Percentiles rank a stretch among this genome's conserved stretches.
phyloP scores from a whole-genome alignment of 1,140 invertebrate genomes.

The Ptiloglossa arizonensis region DNA sequence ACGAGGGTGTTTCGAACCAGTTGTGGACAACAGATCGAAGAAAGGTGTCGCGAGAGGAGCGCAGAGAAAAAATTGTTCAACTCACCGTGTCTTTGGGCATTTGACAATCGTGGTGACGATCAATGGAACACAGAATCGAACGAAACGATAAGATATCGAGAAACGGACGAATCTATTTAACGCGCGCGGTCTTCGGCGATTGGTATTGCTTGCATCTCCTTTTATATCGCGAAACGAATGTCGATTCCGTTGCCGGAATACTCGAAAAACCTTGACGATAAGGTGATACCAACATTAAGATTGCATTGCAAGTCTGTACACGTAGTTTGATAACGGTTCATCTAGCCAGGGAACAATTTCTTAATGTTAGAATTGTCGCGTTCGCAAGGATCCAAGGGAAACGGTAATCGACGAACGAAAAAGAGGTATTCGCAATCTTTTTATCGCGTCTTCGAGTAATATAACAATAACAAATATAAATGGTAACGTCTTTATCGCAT shows the following conservation, averaged over 20 bases:
- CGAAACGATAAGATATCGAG: neutral
- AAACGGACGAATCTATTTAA: neutral
- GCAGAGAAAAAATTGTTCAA: neutral
- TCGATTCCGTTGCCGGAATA: neutral
- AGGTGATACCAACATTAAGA: neutral
- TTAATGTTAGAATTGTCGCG: neutral
- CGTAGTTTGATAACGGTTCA: neutral
- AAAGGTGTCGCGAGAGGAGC: too few species aligned
- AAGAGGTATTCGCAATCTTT: neutral
- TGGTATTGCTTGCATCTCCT: neutral
- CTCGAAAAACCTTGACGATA: conserved; percentile 25
- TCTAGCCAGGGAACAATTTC: neutral
- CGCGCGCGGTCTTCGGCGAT: neutral
- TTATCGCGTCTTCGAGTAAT: too few species aligned
- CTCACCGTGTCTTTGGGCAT: neutral
- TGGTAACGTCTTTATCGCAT: too few species aligned
- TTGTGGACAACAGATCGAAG: too few species aligned
- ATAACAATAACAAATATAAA: too few species aligned
- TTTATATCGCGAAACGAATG: conserved; percentile 1
- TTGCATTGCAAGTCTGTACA: neutral
- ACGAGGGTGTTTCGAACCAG: too few species aligned
- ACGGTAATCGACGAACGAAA: neutral
- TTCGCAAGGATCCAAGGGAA: neutral
- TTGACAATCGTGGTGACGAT: neutral
- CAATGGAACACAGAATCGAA: neutral